Base-by-base conservation (phyloP, 2,888 invertebrate genomes). In the Aproaerema taeniolella region DNA sequence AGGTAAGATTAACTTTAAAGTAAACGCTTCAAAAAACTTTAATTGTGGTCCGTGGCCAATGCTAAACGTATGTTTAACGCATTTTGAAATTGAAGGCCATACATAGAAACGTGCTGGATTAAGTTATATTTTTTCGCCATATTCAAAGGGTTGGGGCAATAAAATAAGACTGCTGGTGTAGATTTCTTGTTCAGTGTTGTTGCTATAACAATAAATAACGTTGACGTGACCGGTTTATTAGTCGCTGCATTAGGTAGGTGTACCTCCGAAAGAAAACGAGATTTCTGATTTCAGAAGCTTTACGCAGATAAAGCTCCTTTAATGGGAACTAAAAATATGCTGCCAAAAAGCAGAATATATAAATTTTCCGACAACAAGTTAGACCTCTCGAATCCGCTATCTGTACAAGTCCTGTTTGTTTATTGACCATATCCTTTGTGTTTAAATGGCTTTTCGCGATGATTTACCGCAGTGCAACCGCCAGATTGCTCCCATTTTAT, bases 201-300 rank as follows among this genome's bases (percentile, higher is more conserved):
- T 71, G 68, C 76, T 62, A 74, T 73, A 78, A 77, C 74, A 77
- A 82, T 81, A 82, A 82, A 82, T 81, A 80, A 80, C 61, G 62
- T 58, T 72, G 73, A 81, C 83, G 81, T 81, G 82, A 82, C 80
- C 73, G 47, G 83, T 68, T 75, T 85, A 77, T 81, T 82, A 80
- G 76, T 77, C 46, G 73, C 68, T 70, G 70, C 67, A 77, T 83
- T 81, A 71, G 53, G 59, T 58, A 61, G 63, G 71, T 65, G 61
- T 61, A 65, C 56, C 65, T 56, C 46, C 48, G 58, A 53, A 57
- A 60, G 53, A 61, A 60, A 71, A 68, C 64, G 63, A 70, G 58
- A 67, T 61, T 67, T 69, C 53, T 61, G 67, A 63, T 67, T 66
- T 67, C 51, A 47, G 55, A 58, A 58, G 58, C 62, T 53, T 62